Evolutionary conservation across 2,888 invertebrate species (phyloP).

Genomic region (Cremastinae sp.): DNA sequence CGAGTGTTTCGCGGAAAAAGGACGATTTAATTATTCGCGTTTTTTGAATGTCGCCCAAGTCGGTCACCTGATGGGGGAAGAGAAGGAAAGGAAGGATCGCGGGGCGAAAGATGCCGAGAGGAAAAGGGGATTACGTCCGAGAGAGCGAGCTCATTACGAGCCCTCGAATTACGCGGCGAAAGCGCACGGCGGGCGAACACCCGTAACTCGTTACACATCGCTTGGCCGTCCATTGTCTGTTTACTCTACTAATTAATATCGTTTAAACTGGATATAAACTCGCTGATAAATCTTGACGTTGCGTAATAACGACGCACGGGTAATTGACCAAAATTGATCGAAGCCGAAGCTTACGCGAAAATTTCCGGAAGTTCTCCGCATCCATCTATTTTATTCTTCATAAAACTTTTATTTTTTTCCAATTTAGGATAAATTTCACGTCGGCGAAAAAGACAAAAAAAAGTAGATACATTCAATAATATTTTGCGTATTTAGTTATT

Average conservation of each 20-base stretch:
- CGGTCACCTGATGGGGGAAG: too few relatives aligned
- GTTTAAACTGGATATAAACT: conserved; percentile 31
- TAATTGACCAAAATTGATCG: not conserved
- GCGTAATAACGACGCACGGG: not conserved
- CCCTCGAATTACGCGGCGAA: conserved; percentile 52
- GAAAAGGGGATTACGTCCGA: too few relatives aligned
- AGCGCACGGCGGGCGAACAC: conserved; percentile 25
- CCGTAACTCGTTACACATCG: conserved; percentile 1
- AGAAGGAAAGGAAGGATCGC: too few relatives aligned
- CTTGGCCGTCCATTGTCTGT: conserved; percentile 33
- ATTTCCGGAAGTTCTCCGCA: too few relatives aligned
- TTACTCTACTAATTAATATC: conserved; percentile 30
- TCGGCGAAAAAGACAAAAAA: too few relatives aligned
- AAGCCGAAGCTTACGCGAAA: too few relatives aligned
- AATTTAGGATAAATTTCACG: too few relatives aligned
- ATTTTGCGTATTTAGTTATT: too few relatives aligned
- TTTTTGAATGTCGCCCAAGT: not conserved
- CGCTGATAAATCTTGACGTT: conserved; percentile 19
- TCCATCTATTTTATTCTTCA: too few relatives aligned
- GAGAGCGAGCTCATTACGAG: conserved; percentile 47
- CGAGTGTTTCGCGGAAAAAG: too few relatives aligned
- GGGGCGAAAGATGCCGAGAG: not conserved
- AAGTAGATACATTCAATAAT: too few relatives aligned
- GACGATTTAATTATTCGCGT: not conserved
- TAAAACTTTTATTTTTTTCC: too few relatives aligned